These are phyloP conservation scores for Henricia sp. DNA, from an alignment of 53 echinoderm and acorn worm genomes.

Conservation along the genomic window DNA sequence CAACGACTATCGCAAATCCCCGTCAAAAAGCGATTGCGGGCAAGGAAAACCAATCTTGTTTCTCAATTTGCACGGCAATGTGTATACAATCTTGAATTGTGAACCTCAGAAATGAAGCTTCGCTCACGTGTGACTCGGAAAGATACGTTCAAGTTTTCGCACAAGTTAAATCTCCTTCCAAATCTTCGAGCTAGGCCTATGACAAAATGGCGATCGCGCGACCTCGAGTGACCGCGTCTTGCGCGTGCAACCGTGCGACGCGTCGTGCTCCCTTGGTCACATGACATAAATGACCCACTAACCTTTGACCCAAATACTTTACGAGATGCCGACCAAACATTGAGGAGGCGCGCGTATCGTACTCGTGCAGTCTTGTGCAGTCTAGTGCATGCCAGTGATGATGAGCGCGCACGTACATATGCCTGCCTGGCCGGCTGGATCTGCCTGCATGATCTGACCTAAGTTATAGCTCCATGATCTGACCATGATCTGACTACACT, in stretches of 20 bases:
- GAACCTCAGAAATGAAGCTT: background rate
- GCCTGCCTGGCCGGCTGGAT: too few species aligned
- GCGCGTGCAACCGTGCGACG: too few species aligned
- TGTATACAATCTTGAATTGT: background rate
- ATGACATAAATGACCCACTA: slow-evolving; percentile 71
- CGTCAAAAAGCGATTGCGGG: background rate
- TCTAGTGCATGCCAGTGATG: too few species aligned
- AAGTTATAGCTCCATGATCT: too few species aligned
- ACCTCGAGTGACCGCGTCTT: slow-evolving; percentile 74
- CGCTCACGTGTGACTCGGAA: background rate
- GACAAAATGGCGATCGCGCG: slow-evolving; percentile 73
- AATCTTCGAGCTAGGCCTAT: slow-evolving; percentile 20
- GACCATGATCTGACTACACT: too few species aligned
- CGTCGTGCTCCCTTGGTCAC: slow-evolving; percentile 60
- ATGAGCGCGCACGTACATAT: too few species aligned
- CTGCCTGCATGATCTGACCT: too few species aligned
- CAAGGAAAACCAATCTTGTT: background rate
- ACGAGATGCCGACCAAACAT: background rate
- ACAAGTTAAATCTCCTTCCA: slow-evolving; percentile 18
- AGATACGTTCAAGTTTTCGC: slow-evolving; percentile 15
- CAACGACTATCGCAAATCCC: slow-evolving; percentile 4
- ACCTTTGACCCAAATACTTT: slow-evolving; percentile 35
- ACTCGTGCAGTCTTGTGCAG: too few species aligned
- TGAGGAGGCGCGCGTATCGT: too few species aligned
- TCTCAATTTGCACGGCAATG: background rate